Evolutionary conservation across 2,888 invertebrate species (phyloP), one percentile per base, ranked within the genome.

Genomic region (Drosophila merina): DNA sequence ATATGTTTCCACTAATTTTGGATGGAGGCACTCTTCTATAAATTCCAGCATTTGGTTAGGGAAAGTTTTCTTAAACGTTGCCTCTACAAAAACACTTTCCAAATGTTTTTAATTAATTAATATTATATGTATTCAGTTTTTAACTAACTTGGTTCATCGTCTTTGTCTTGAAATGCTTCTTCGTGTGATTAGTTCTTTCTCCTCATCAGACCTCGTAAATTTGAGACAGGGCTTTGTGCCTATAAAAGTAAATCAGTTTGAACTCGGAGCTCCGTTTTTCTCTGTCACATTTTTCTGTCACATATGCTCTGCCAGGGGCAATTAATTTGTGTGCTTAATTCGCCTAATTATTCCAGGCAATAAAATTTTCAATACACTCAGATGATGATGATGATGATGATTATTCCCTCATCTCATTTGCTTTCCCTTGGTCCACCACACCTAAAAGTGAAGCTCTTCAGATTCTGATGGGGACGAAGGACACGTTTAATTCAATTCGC

Each of bases 301-400:
- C 82, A 83, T 87, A 83, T 83, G 82, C 76, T 36, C 36, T 75
- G 58, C 44, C 71, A 64, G 51, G 55, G 82, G 79, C 82, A 83
- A 83, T 83, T 88, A 84, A 86, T 84, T 87, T 82, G 88, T 86
- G 76, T 58, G 73, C 88, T 88, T 86, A 84, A 86, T 84, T 88
- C 84, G 74, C 70, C 83, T 84, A 85, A 86, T 85, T 88, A 85
- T 85, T 85, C 86, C 88, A 67, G 48, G 78, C 86, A 83, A 84
- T 84, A 84, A 84, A 84, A 82, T 77, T 84, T 80, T 80, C 88
- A 88, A 84, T 88, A 88, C 80, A 77, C 77, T 74, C 67, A 74
- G 73, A 71, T 76, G 70, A 60, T 55, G 68, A 44, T 75, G 68
- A 44, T 75, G 68, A 47, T 48, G 51, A 51, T 56, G 58, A 36